phyloP scores from a whole-genome alignment of 1,140 invertebrate species.

The Aphaenogaster rudis region DNA sequence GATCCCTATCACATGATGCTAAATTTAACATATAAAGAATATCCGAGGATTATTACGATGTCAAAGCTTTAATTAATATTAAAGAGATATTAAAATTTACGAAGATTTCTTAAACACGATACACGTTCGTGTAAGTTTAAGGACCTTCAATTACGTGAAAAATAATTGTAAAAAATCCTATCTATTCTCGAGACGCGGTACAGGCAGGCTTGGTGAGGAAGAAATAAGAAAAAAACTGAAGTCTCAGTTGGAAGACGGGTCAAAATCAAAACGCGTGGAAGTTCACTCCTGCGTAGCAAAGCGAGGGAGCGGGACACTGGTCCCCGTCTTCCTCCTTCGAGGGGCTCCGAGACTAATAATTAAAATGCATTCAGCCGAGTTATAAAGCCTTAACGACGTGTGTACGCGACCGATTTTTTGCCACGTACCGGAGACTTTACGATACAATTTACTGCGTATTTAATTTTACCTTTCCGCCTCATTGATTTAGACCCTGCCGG shows the following conservation, averaged over 20 bases:
- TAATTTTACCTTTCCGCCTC: conserved; percentile 71
- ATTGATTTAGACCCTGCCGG: conserved; percentile 68
- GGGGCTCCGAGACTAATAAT: conserved; percentile 74
- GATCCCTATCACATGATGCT: background rate
- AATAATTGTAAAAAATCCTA: background rate
- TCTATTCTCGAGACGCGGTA: background rate
- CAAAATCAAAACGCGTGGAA: conserved; percentile 1
- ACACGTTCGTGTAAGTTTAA: background rate
- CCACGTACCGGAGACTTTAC: conserved; percentile 68
- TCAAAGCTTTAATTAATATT: background rate
- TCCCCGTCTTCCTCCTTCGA: background rate
- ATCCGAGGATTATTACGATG: background rate
- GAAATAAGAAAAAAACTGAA: background rate
- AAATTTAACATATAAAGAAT: background rate
- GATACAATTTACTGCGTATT: conserved; percentile 79
- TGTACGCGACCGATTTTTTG: conserved; percentile 75
- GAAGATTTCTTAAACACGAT: background rate
- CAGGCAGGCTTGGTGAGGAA: background rate
- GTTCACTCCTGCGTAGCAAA: conserved; percentile 1
- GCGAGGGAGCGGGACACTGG: background rate
- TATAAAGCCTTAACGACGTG: conserved; percentile 80
- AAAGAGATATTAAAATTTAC: background rate
- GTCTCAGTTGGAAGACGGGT: background rate
- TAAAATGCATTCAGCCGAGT: conserved; percentile 80
- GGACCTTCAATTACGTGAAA: background rate